Percentiles rank a stretch among this genome's conserved stretches.
These are phyloP conservation scores for Drosophila anomalata DNA, from an alignment of 2,888 invertebrate genomes.

Conservation along the genomic window DNA sequence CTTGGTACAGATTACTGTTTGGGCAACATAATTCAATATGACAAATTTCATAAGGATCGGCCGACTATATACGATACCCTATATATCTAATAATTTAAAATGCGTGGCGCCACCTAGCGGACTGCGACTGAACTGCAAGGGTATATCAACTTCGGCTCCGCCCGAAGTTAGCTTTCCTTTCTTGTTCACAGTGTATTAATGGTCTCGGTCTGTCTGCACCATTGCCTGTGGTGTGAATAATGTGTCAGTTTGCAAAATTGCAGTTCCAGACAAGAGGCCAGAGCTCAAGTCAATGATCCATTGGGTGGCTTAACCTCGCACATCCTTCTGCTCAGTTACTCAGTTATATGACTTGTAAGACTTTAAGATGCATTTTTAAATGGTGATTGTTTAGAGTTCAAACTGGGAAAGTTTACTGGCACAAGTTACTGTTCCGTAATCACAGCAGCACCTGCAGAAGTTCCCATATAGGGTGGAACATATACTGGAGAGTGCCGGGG, in stretches of 20 bases:
- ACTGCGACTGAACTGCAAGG: too few relatives aligned
- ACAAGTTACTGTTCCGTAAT: slow-evolving; percentile 5
- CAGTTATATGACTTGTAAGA: not conserved
- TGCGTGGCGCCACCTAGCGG: too few relatives aligned
- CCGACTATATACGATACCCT: too few relatives aligned
- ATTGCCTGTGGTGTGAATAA: slow-evolving; percentile 70
- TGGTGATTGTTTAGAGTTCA: not conserved
- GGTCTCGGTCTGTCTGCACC: not conserved
- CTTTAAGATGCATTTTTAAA: not conserved
- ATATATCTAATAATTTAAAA: too few relatives aligned
- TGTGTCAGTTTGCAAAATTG: slow-evolving; percentile 61
- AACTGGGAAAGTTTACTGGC: slow-evolving; percentile 5
- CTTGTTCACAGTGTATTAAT: slow-evolving; percentile 6
- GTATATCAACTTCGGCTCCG: too few relatives aligned
- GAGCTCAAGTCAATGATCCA: not conserved
- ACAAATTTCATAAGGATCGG: too few relatives aligned
- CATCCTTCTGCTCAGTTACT: not conserved
- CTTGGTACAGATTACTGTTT: too few relatives aligned
- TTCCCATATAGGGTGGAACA: slow-evolving; percentile 48
- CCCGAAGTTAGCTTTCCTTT: too few relatives aligned
- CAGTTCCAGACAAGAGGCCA: slow-evolving; percentile 17
- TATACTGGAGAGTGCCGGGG: slow-evolving; percentile 22
- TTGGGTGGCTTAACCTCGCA: not conserved
- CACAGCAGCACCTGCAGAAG: slow-evolving; percentile 63
- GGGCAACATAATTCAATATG: too few relatives aligned